Evolutionary conservation across 1,140 invertebrate genomes (phyloP).

Genomic region (Thaumetopoea pityocampa): DNA sequence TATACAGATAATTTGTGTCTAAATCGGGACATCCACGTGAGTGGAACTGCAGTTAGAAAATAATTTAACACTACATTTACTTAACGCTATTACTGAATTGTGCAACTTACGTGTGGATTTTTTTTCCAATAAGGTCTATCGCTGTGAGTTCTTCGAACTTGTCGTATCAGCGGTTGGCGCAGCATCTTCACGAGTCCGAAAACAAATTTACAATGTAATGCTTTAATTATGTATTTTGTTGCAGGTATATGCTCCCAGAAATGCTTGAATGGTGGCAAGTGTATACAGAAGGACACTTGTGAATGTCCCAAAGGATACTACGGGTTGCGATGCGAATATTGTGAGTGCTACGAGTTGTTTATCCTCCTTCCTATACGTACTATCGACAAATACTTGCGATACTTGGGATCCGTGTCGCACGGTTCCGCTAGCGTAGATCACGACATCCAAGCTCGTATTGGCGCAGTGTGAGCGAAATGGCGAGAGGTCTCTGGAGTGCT

Average conservation of each 20-base stretch:
- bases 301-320: slow-evolving; percentile 93
- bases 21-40: too few relatives aligned
- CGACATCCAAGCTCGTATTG: too few relatives aligned
- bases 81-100: background rate
- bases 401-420: too few relatives aligned
- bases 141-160: slow-evolving; percentile 41
- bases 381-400: too few relatives aligned
- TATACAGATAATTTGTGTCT: too few relatives aligned
- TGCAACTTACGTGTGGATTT: slow-evolving; percentile 53
- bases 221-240: slow-evolving; percentile 38
- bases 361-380: too few relatives aligned
- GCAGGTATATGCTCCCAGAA: slow-evolving; percentile 92
- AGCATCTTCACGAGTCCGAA: slow-evolving; percentile 33
- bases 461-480: too few relatives aligned
- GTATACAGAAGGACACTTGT: slow-evolving; percentile 94
- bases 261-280: slow-evolving; percentile 96
- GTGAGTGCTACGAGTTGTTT: slow-evolving; percentile 78
- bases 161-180: slow-evolving; percentile 32
- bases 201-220: slow-evolving; percentile 5
- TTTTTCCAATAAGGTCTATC: slow-evolving; percentile 47
- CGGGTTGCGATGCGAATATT: slow-evolving; percentile 91
- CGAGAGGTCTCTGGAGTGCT: too few relatives aligned
- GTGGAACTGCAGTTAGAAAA: too few relatives aligned
- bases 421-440: too few relatives aligned
- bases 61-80: too few relatives aligned